Base-by-base conservation (phyloP, 1,140 invertebrate species). In the Aethina tumida region DNA sequence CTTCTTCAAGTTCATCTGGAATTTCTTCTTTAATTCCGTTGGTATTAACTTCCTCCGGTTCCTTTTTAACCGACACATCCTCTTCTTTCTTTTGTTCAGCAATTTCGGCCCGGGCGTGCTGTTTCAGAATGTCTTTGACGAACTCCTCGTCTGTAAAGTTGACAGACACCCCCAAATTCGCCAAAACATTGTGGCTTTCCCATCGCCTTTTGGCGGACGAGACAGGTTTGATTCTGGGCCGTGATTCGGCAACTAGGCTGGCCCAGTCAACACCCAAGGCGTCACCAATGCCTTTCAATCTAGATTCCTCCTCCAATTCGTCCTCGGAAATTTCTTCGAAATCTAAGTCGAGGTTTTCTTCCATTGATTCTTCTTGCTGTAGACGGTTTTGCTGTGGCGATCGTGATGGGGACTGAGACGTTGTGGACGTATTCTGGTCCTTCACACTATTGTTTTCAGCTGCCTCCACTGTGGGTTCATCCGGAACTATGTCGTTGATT, bases 191-290 rank as follows among this genome's bases (percentile, higher is more conserved):
- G 25, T 52, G 73, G 3, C 79, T 77, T 45, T 79, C 73, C 84
- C 84, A 89, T n/a, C 78, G 71, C 32, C 78, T 68, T 39, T 84
- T 74, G 2, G 75, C 77, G 18, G 70, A 70, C 22, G 56, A 62
- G 10, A 66, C 66, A 1, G 73, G 70, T 56, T 46, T 63, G 43
- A 43, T 54, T 58, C 45, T 53, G 38, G 10, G 67, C 49, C 2
- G 58, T 49, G 30, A 79, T 61, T 87, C 84, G 1, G 79, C 79
- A 1, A 89, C 79, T 7, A 92, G 64, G 60, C 85, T 86, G 17
- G 87, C 81, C 88, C 88, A 93, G 61, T 93, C 88, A 1, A 92
- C 87, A n/a, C 87, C 85, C 7, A 93, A 59, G 10, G 85, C 84
- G 64, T 91, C 87, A 9, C 85, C 84, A 37, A 90, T 73, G 37